Percentiles rank a stretch among this genome's conserved stretches.
phyloP scores from a whole-genome alignment of 2,888 invertebrate genomes.

The Lycaena phlaeas region DNA sequence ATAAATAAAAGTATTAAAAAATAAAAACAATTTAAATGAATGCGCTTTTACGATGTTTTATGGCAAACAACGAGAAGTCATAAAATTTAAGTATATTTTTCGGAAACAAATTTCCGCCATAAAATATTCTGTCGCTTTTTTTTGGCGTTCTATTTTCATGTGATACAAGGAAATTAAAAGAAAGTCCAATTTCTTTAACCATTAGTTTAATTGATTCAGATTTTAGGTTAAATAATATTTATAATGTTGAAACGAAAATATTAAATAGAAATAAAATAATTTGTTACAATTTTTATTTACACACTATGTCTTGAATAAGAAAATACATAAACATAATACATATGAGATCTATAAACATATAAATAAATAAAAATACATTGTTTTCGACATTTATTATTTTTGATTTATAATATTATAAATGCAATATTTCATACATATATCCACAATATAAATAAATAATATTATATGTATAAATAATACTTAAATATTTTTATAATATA shows the following conservation, averaged over 20 bases:
- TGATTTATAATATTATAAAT: slow-evolving; percentile 39
- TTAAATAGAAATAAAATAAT: slow-evolving; percentile 26
- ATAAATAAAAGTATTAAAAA: too few relatives aligned
- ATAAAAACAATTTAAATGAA: too few relatives aligned
- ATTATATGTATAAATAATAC: slow-evolving; percentile 17
- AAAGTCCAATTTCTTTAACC: slow-evolving; percentile 35
- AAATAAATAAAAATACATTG: slow-evolving; percentile 29
- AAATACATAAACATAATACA: slow-evolving; percentile 30
- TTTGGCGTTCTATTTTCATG: too few relatives aligned
- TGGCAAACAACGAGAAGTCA: too few relatives aligned
- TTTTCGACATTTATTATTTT: slow-evolving; percentile 16
- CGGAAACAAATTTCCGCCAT: too few relatives aligned
- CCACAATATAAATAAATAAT: slow-evolving; percentile 20
- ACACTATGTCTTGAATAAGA: slow-evolving; percentile 22
- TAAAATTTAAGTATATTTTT: too few relatives aligned
- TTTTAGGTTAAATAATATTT: slow-evolving; percentile 35
- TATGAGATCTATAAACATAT: slow-evolving; percentile 40
- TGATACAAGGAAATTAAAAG: slow-evolving; percentile 9
- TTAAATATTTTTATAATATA: slow-evolving; percentile 10
- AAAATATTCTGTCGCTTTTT: too few relatives aligned
- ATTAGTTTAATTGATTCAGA: slow-evolving; percentile 55
- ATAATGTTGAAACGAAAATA: slow-evolving; percentile 25
- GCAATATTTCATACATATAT: slow-evolving; percentile 30
- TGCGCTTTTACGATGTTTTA: too few relatives aligned
- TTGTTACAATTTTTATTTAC: slow-evolving; percentile 34